These are phyloP conservation scores for Gobio gobio DNA, from an alignment of 2,113 vertebrate species.

Conservation along the genomic window DNA sequence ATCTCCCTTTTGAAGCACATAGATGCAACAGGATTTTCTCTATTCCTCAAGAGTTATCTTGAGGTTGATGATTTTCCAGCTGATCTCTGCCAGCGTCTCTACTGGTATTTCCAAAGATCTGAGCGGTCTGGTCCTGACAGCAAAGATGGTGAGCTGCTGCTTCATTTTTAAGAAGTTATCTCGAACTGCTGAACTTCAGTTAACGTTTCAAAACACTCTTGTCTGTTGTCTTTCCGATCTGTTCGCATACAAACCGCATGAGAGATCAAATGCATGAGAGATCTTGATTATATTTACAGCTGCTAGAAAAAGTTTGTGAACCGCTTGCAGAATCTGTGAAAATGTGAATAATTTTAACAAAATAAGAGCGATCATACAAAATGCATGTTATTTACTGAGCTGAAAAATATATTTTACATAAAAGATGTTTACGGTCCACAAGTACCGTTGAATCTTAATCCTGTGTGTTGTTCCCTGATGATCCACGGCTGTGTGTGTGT, in stretches of 20 bases:
- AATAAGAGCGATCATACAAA: too few relatives aligned
- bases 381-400: too few relatives aligned
- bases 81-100: constrained; percentile 81
- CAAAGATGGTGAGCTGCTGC: constrained; percentile 32
- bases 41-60: constrained; percentile 86
- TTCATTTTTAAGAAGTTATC: not conserved
- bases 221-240: not conserved
- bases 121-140: constrained; percentile 55
- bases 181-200: not conserved
- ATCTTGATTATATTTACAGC: not conserved
- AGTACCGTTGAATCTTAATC: too few relatives aligned
- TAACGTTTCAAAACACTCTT: not conserved
- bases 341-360: too few relatives aligned
- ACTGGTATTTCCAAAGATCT: constrained; percentile 81
- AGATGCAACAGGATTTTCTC: constrained; percentile 77
- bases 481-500: too few relatives aligned
- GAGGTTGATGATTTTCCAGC: constrained; percentile 80
- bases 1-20: constrained; percentile 70
- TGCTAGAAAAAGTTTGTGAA: too few relatives aligned
- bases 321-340: too few relatives aligned
- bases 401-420: too few relatives aligned
- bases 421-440: too few relatives aligned
- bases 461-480: too few relatives aligned
- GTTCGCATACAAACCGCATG: not conserved
- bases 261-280: not conserved